Percentiles rank a stretch among this genome's conserved stretches.
phyloP scores from a whole-genome alignment of 2,888 invertebrate species.

The Chrysotoxum bicinctum region DNA sequence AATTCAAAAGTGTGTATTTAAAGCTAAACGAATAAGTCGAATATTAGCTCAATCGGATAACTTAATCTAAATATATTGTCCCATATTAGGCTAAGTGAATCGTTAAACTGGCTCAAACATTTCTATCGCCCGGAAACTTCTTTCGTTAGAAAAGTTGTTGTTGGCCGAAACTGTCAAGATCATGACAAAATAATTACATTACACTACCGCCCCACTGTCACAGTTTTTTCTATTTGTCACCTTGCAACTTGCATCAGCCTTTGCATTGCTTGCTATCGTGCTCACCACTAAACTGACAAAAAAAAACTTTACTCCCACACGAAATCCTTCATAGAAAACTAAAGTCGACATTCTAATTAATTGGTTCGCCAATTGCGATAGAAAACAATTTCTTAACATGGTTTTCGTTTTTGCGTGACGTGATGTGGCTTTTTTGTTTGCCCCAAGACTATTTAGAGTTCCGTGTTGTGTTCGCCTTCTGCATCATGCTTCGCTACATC shows the following conservation, averaged over 20 bases:
- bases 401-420: conserved; percentile 71
- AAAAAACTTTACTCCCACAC: conserved; percentile 45
- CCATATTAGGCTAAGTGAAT: no score
- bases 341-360: conserved; percentile 70
- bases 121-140: no score
- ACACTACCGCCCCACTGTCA: background rate
- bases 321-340: conserved; percentile 60
- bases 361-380: conserved; percentile 68
- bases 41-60: no score
- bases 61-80: no score
- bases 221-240: conserved; percentile 13
- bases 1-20: no score
- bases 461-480: conserved; percentile 21
- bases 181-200: conserved; percentile 16
- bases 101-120: no score
- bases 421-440: conserved; percentile 43
- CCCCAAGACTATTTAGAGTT: background rate
- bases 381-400: conserved; percentile 68
- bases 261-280: background rate
- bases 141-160: background rate
- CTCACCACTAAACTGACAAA: background rate
- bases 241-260: conserved; percentile 2
- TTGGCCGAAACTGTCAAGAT: background rate
- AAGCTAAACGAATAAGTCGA: no score
- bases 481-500: conserved; percentile 6